Conservation (phyloP, 1,140 invertebrate species). For the Panulirus ornatus region DNA sequence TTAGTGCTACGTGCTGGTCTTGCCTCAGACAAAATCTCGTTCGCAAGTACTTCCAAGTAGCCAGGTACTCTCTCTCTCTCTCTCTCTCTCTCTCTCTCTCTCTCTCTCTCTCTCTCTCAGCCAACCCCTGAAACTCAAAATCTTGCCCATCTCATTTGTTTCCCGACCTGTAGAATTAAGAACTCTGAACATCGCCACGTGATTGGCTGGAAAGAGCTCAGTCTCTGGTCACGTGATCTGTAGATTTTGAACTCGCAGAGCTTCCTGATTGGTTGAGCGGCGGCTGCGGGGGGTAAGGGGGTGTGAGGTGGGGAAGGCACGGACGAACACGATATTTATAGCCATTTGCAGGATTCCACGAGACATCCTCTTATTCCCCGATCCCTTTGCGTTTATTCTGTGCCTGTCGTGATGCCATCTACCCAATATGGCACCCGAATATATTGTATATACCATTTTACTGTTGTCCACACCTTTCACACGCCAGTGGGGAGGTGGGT, state of each 20-base stretch:
- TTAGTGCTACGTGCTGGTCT: not conserved
- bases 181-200: not conserved
- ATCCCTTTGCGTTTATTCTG: too few species aligned
- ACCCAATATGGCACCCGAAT: too few species aligned
- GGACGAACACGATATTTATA: conserved; percentile 4
- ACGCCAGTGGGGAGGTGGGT: too few species aligned
- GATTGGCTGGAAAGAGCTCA: conserved; percentile 27
- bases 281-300: too few species aligned
- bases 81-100: not conserved
- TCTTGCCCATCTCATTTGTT: conserved; percentile 46
- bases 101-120: not conserved
- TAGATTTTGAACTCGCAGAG: conserved; percentile 18
- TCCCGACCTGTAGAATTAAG: conserved; percentile 31
- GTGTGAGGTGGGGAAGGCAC: too few species aligned
- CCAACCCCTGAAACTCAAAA: not conserved
- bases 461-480: too few species aligned
- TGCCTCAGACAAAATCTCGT: not conserved
- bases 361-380: too few species aligned
- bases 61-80: too few species aligned
- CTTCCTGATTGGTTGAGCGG: conserved; percentile 19
- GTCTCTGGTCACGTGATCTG: conserved; percentile 34
- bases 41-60: not conserved
- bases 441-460: too few species aligned
- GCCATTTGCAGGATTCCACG: conserved; percentile 14
- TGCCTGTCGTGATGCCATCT: too few species aligned